Evolutionary conservation across 2,888 invertebrate genomes (phyloP).

Genomic region (Acrobasis repandana): DNA sequence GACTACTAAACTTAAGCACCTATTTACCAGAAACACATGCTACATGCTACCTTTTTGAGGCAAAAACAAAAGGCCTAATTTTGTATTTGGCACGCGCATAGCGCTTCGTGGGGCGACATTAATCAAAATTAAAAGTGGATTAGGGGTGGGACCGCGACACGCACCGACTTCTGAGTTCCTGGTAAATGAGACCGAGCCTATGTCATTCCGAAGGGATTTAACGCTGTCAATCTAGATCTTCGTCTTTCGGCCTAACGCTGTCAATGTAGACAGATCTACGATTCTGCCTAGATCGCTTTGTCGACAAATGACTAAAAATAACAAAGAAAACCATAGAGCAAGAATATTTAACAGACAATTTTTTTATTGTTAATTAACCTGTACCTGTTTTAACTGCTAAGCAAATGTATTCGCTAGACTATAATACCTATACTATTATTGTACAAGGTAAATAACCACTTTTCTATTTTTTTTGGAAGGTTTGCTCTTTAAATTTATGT

Average conservation of each 20-base stretch:
- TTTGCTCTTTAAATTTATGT: no score
- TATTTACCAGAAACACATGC: neutral
- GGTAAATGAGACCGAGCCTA: conserved; percentile 24
- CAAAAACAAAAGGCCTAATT: conserved; percentile 43
- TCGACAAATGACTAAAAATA: no score
- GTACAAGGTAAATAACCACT: no score
- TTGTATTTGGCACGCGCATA: conserved; percentile 45
- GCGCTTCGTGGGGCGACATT: conserved; percentile 53
- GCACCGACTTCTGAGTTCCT: conserved; percentile 28
- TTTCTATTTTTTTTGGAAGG: no score
- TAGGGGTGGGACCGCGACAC: conserved; percentile 53
- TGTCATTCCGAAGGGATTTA: conserved; percentile 19
- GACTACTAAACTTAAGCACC: neutral
- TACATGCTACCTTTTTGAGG: neutral
- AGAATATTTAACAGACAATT: no score
- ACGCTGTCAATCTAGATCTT: conserved; percentile 18
- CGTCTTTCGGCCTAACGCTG: neutral
- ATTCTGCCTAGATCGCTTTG: no score
- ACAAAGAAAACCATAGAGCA: no score
- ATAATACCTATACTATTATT: no score
- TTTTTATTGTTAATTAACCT: no score
- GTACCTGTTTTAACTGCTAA: no score
- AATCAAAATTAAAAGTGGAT: conserved; percentile 81
- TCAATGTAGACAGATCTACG: no score
- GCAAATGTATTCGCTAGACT: no score